These are phyloP conservation scores for Sinocyclocheilus anophthalmus DNA, from an alignment of 2,113 vertebrate species.

Conservation along the genomic window DNA sequence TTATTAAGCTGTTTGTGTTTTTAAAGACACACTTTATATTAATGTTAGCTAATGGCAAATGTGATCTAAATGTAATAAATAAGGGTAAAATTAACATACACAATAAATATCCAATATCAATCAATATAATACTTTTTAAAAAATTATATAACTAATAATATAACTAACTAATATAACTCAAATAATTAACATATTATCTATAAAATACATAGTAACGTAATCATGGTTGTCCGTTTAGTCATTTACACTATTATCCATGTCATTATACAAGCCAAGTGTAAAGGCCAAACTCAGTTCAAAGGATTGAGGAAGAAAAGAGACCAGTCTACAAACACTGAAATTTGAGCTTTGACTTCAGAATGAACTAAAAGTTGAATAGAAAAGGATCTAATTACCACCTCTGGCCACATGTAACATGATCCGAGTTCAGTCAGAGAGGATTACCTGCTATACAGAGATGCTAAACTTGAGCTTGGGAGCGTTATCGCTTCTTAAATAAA, in stretches of 20 bases:
- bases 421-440: background rate
- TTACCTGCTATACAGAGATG: constrained; percentile 6
- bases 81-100: background rate
- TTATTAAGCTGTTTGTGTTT: background rate
- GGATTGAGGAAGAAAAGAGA: background rate
- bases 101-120: background rate
- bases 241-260: background rate
- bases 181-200: background rate
- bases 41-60: background rate
- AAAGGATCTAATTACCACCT: constrained; percentile 48
- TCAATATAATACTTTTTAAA: background rate
- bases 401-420: constrained; percentile 37
- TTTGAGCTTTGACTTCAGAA: constrained; percentile 41
- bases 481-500: constrained; percentile 4
- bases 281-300: constrained; percentile 35
- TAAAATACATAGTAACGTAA: background rate
- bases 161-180: background rate
- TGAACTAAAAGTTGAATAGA: constrained; percentile 44
- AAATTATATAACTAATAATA: background rate
- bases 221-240: background rate
- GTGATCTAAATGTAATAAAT: background rate
- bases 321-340: constrained; percentile 37
- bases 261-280: background rate
- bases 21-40: background rate
- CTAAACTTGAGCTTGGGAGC: constrained; percentile 20